Evolutionary conservation across 2,888 invertebrate species (phyloP).

Genomic region (Pollenia angustigena): DNA sequence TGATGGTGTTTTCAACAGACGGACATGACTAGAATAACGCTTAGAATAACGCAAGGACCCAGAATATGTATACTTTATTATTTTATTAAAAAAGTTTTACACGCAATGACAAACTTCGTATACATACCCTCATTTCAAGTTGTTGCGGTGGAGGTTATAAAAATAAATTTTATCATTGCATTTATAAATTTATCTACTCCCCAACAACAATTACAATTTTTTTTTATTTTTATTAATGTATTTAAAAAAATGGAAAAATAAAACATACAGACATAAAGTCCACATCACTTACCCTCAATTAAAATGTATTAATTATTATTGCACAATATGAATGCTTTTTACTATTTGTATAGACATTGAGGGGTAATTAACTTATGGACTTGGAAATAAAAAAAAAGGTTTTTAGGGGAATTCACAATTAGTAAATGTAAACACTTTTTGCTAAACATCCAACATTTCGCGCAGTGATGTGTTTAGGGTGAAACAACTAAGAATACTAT

Average conservation of each 20-base stretch:
- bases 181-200: background rate
- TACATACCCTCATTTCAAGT: too few relatives aligned
- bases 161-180: background rate
- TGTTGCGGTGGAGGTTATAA: too few relatives aligned
- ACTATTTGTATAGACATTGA: conserved; percentile 4
- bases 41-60: too few relatives aligned
- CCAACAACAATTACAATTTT: background rate
- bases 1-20: too few relatives aligned
- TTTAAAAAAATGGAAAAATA: conserved; percentile 1
- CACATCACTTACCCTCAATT: conserved; percentile 64
- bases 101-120: too few relatives aligned
- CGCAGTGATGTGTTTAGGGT: too few relatives aligned
- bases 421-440: too few relatives aligned
- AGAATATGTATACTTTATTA: too few relatives aligned
- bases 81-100: too few relatives aligned
- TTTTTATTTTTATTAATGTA: conserved; percentile 6
- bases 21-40: too few relatives aligned
- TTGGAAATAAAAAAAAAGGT: background rate
- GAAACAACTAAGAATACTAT: too few relatives aligned
- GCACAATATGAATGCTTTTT: conserved; percentile 27
- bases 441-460: too few relatives aligned
- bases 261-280: conserved; percentile 40
- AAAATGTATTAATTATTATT: conserved; percentile 62
- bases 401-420: background rate
- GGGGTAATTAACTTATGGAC: background rate